These are phyloP conservation scores for Lepeophtheirus nordmannii DNA, from an alignment of 2,888 invertebrate genomes.

Conservation along the genomic window DNA sequence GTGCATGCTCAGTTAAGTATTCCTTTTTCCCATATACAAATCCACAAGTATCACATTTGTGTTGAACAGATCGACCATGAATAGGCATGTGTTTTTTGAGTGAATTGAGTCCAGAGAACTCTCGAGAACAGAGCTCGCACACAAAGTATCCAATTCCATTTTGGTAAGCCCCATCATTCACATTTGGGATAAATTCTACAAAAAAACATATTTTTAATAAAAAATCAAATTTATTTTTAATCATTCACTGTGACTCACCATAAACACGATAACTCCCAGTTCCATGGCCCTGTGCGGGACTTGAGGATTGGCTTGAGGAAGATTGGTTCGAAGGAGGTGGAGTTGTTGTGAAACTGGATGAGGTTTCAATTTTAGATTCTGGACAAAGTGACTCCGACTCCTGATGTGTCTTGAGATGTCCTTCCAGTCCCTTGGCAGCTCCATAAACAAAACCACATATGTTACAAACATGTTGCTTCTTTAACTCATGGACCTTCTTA, in stretches of 20 bases:
- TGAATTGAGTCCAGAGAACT: constrained; percentile 23
- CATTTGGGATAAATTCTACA: constrained; percentile 18
- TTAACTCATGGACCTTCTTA: constrained; percentile 23
- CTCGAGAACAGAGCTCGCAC: constrained; percentile 20
- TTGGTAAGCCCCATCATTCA: constrained; percentile 20
- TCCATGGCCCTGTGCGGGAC: not conserved
- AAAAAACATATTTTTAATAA: not conserved
- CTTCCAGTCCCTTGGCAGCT: constrained; percentile 24
- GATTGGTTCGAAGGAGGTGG: not conserved
- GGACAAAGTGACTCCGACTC: not conserved
- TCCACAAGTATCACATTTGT: constrained; percentile 23
- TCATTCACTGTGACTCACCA: constrained; percentile 11
- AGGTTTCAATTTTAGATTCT: no score
- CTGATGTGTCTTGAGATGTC: constrained; percentile 22
- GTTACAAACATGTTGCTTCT: constrained; percentile 19
- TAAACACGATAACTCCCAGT: constrained; percentile 14
- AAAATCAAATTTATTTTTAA: not conserved
- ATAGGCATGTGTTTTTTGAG: constrained; percentile 24
- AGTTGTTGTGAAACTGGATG: no score
- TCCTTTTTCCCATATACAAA: constrained; percentile 24
- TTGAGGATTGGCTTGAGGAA: not conserved
- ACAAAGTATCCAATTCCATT: constrained; percentile 22
- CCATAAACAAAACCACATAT: constrained; percentile 24
- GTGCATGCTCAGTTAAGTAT: constrained; percentile 21
- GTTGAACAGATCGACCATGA: constrained; percentile 20